phyloP scores from a whole-genome alignment of 2,797 vertebrate genomes.

The Pempheris klunzingeri region DNA sequence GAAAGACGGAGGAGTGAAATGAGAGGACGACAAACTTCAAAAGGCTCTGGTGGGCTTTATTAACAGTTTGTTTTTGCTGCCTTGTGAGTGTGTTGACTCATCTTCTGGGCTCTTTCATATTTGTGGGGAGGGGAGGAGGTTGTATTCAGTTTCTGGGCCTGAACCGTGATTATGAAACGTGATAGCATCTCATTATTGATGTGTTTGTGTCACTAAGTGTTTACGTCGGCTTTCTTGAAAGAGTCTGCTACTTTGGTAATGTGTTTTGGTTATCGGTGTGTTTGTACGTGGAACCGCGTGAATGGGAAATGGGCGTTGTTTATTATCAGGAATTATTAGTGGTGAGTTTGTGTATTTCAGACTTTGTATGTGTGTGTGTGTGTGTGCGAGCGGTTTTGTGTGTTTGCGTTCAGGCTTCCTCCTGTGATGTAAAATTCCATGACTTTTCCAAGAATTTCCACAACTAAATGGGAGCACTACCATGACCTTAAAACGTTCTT shows the following conservation, averaged over 20 bases:
- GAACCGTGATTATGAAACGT: conserved; percentile 57
- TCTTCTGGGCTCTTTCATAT: conserved; percentile 60
- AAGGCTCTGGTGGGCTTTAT: conserved; percentile 32
- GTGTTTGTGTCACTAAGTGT: conserved; percentile 60
- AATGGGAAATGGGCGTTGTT: background rate
- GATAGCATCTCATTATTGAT: conserved; percentile 65
- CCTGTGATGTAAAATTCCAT: conserved; percentile 45
- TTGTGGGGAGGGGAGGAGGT: conserved; percentile 17
- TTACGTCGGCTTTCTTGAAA: conserved; percentile 46
- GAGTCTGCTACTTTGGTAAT: conserved; percentile 19
- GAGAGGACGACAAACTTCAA: conserved; percentile 42
- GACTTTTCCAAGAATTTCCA: conserved; percentile 58
- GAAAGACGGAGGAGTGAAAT: conserved; percentile 32
- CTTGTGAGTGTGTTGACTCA: conserved; percentile 57
- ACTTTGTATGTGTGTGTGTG: background rate
- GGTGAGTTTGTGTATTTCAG: conserved; percentile 8
- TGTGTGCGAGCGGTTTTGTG: background rate
- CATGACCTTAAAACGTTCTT: conserved; percentile 46
- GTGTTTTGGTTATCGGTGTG: conserved; percentile 11
- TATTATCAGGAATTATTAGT: conserved; percentile 17
- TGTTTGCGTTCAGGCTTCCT: conserved; percentile 23
- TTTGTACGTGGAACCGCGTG: background rate
- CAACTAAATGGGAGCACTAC: conserved; percentile 42
- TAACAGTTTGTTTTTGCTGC: conserved; percentile 57
- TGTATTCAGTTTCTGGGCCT: conserved; percentile 48